Conservation (phyloP, 2,797 vertebrate species). For the Epinephelus awoara region DNA sequence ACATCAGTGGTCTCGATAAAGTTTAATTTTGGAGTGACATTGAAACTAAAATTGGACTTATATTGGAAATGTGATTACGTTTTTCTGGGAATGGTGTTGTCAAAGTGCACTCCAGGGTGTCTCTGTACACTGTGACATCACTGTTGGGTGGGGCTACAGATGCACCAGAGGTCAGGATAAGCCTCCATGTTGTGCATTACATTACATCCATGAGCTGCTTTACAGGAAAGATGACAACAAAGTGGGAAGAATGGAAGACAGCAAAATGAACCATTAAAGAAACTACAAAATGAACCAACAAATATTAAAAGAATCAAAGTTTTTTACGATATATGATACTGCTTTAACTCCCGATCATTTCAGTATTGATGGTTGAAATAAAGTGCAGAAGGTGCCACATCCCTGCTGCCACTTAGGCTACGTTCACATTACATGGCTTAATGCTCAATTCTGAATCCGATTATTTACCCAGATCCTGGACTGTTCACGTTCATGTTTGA, state of each 20-base stretch:
- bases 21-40: background rate
- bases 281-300: no score
- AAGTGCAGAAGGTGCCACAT: background rate
- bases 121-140: no score
- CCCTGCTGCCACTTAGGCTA: background rate
- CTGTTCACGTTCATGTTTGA: no score
- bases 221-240: background rate
- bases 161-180: no score
- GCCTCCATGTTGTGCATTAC: background rate
- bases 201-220: background rate
- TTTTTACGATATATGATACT: background rate
- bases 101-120: no score
- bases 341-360: background rate
- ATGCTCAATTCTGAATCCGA: no score
- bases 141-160: no score
- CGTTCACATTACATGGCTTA: no score
- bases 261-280: background rate
- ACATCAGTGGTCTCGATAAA: background rate
- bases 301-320: no score
- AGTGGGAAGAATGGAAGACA: background rate
- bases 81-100: background rate
- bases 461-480: no score
- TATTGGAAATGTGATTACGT: background rate
- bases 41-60: slow-evolving; percentile 1
- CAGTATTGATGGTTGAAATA: background rate